Evolutionary conservation across 2,888 invertebrate species (phyloP), one percentile per base, ranked within the genome.

Genomic region (Uropetala carovei): DNA sequence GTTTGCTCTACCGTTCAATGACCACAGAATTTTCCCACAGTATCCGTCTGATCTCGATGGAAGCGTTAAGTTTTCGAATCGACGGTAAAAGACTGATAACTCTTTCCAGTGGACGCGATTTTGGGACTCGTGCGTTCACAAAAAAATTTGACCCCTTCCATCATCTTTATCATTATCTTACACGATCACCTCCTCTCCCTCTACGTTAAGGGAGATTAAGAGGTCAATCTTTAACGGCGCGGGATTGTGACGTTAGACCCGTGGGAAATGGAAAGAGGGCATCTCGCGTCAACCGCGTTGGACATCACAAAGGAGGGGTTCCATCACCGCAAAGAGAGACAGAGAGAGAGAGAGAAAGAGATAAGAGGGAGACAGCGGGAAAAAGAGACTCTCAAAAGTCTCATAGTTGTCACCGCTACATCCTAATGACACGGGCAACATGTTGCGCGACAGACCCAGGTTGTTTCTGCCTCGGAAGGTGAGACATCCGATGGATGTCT

Each of bases 391-490:
- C 60, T 30, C 89, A n/a, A 11, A 18, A 89, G 64, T 89, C 89
- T 30, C 89, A 10, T 43, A 89, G 89, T 89, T 89, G 89, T 89
- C 89, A 89, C 89, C n/a, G 60, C 89, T 64, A 64, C 86, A 30
- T 68, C 89, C 89, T 64, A 89, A 68, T 43, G 89, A 89, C 89
- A 64, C 64, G 64, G 27, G 68, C 18, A 89, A 68, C 89, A 68
- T 68, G 89, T n/a, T 68, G 89, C 56, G 68, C 89, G 89, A 89
- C 89, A 89, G 89, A 89, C 64, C 89, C 89, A 89, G 89, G 89
- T 89, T 89, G 89, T 89, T 89, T 89, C 89, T 64, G 89, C 89
- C 89, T 89, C 64, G 64, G 57, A 18, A 85, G 85, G 85, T 64
- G 89, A 64, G 89, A 89, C 64, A 60, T 43, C 30, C 58, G 85